Conservation (phyloP, 1,140 invertebrate genomes). For the Cotesia vestalis region DNA sequence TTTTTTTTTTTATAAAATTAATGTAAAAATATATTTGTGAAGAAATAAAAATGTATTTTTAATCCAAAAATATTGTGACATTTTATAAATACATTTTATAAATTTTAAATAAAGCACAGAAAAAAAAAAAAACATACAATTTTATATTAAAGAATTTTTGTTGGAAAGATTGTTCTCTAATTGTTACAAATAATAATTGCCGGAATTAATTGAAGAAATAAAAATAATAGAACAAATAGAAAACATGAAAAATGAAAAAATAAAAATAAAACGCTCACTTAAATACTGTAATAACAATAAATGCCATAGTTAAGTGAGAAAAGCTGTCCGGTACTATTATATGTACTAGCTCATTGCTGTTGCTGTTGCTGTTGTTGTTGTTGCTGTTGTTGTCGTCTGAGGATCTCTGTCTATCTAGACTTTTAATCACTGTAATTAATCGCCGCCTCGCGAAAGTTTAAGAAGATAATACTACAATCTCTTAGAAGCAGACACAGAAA, state of each 20-base stretch:
- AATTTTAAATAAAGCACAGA: neutral
- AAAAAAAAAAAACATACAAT: no score
- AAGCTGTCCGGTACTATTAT: neutral
- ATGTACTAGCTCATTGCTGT: no score
- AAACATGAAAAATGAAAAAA: constrained; percentile 12
- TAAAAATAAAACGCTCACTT: neutral
- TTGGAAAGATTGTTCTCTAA: neutral
- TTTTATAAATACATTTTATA: no score
- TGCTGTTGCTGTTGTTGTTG: no score
- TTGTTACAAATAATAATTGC: constrained; percentile 16
- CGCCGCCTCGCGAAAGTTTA: constrained; percentile 15
- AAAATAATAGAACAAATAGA: neutral
- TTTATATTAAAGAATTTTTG: no score
- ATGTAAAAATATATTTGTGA: no score
- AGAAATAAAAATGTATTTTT: no score
- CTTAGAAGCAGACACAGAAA: constrained; percentile 17
- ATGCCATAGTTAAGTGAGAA: constrained; percentile 12
- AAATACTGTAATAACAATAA: constrained; percentile 1
- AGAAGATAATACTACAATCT: constrained; percentile 2
- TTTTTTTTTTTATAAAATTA: no score
- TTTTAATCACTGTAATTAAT: constrained; percentile 39
- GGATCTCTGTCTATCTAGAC: constrained; percentile 26
- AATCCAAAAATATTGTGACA: no score
- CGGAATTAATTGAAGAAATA: neutral
- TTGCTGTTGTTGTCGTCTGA: constrained; percentile 5